phyloP scores from a whole-genome alignment of 2,888 invertebrate genomes.

The Himalopsyche kuldschensis region DNA sequence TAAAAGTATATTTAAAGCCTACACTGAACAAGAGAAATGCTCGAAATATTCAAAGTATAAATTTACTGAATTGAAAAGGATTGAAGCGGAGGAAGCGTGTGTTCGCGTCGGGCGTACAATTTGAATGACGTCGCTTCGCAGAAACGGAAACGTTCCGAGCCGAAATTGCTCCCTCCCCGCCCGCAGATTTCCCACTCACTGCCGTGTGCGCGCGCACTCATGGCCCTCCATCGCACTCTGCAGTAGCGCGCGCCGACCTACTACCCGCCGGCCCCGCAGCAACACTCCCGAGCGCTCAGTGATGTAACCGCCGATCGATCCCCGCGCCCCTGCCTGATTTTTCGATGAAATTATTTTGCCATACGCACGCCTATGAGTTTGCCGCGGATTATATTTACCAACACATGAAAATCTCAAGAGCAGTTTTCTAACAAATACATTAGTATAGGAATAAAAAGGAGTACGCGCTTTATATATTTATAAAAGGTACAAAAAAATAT shows the following conservation, averaged over 20 bases:
- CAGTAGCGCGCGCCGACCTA: conserved; percentile 23
- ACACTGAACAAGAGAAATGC: not conserved
- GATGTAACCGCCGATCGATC: conserved; percentile 61
- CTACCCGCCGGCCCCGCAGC: conserved; percentile 15
- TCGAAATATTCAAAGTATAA: not conserved
- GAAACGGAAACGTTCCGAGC: not conserved
- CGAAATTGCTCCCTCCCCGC: not conserved
- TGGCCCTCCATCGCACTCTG: conserved; percentile 24
- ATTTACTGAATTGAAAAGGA: not conserved
- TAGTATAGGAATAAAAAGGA: not conserved
- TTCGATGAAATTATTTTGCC: not conserved
- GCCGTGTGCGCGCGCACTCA: conserved; percentile 45
- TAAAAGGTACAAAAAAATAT: too few relatives aligned
- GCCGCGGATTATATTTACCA: not conserved
- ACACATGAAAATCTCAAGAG: not conserved
- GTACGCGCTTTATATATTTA: not conserved
- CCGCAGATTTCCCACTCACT: not conserved
- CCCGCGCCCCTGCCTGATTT: conserved; percentile 44
- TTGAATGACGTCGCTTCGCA: not conserved
- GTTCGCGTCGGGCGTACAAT: not conserved
- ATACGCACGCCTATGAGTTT: not conserved
- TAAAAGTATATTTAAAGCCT: not conserved
- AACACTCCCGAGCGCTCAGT: conserved; percentile 43
- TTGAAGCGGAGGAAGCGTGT: not conserved
- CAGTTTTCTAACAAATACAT: not conserved